phyloP scores from a whole-genome alignment of 2,797 vertebrate species.

The Rousettus madagascariensis region DNA sequence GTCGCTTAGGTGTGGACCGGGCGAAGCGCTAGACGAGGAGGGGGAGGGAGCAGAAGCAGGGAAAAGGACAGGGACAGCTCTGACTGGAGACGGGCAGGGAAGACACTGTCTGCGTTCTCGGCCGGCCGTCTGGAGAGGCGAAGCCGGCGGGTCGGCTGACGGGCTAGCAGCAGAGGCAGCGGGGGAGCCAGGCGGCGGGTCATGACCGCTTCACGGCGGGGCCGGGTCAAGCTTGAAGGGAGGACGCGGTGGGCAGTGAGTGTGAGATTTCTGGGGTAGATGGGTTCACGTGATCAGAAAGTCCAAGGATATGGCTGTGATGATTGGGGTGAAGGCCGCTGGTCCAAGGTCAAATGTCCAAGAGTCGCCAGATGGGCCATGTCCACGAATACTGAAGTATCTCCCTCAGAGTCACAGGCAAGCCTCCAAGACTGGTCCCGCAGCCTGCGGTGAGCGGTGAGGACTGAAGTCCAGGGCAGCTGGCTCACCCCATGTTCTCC shows the following conservation, averaged over 20 bases:
- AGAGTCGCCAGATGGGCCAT: neutral
- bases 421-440: neutral
- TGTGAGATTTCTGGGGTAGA: neutral
- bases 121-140: neutral
- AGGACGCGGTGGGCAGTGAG: neutral
- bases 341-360: neutral
- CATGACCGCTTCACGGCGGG: too few species aligned
- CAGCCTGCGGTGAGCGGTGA: neutral
- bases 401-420: neutral
- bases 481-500: fast-evolving
- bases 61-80: too few species aligned
- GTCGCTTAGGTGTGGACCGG: neutral
- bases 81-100: neutral
- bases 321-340: neutral
- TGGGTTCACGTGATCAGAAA: neutral
- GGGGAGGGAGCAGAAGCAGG: too few species aligned
- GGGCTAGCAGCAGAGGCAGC: neutral
- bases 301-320: neutral
- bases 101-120: neutral
- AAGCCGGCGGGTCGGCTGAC: too few species aligned
- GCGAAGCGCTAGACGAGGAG: neutral
- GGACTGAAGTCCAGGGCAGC: neutral
- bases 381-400: neutral
- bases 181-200: too few species aligned
- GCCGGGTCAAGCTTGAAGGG: neutral